Evolutionary conservation across 2,113 vertebrate genomes (phyloP).

Genomic region (Tylochromis polylepis): DNA sequence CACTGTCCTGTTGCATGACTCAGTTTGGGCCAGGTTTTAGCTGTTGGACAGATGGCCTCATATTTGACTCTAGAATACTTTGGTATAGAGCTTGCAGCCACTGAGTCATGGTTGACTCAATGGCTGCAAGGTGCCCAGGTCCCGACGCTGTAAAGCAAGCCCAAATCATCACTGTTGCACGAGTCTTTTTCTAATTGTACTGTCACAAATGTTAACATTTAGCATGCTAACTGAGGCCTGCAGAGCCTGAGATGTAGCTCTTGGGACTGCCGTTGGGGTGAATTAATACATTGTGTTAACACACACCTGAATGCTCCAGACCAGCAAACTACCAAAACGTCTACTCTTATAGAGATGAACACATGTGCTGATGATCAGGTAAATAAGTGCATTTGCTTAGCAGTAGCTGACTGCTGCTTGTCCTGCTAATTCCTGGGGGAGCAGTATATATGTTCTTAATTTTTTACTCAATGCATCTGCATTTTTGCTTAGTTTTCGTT

Average conservation of each 20-base stretch:
- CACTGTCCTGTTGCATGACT: not conserved
- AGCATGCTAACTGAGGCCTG: not conserved
- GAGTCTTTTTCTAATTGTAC: not conserved
- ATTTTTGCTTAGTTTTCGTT: not conserved
- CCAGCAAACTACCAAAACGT: not conserved
- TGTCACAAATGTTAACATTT: not conserved
- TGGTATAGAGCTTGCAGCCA: not conserved
- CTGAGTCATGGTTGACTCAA: not conserved
- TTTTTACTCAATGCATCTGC: not conserved
- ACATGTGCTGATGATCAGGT: not conserved
- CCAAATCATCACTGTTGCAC: not conserved
- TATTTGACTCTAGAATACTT: not conserved
- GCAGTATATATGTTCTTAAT: not conserved
- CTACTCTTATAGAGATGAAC: not conserved
- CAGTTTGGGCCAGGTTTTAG: not conserved
- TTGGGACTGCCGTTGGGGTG: not conserved
- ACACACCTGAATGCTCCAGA: not conserved
- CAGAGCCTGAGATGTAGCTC: not conserved
- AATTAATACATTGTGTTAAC: not conserved
- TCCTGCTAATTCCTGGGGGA: not conserved
- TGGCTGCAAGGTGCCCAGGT: not conserved
- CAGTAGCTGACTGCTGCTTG: not conserved
- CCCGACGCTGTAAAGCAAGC: not conserved
- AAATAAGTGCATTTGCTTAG: not conserved
- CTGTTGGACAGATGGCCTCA: not conserved